Base-by-base conservation (phyloP, 2,797 vertebrate species). In the Sebastes variabilis region DNA sequence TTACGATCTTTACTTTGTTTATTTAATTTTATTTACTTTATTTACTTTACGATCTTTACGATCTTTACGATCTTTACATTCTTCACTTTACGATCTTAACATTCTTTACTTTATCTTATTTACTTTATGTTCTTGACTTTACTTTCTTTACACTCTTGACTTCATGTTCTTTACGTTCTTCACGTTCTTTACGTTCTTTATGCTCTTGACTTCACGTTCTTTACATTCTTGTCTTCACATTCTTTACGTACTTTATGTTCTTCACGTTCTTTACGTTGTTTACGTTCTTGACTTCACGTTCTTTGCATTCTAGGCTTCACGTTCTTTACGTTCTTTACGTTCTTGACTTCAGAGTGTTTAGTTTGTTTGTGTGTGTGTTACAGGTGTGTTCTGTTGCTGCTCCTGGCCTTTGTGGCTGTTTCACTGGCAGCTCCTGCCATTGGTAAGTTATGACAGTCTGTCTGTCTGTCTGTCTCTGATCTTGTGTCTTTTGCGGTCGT, bases 351-450 rank as follows among this genome's bases (percentile, higher is more conserved):
- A 54, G 8, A 55, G 22, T 55, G 8, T 11, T 55, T 13, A 24
- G 24, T 9, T n/a, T 52, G 20, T 8, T 52, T 52, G 49, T 52
- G 38, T 84, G 46, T 80, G 11, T 81, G 1, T 66, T 66, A 13
- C 86, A 92, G 91, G 85, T 90, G 73, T 89, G 61, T 77, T 64
- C 56, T 88, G 46, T 34, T 91, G 77, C 30, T 91, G 75, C 81
- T 93, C 0, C 6, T 80, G 8, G 68, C 24, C 3, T 13, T 90
- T 1, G 34, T 66, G 49, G 86, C 81, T n/a, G 60, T 88, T 34
- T 84, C 75, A n/a, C 49, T 88, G 1, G n/a, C 90, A 59, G 85
- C 83, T 61, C 89, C 92, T 8, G 1, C 82, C 8, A 5, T 52
- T 20, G 85, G 92, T 93, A 75, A 89, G 56, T 12, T 11, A 18